These are phyloP conservation scores for Chloroceryle inda DNA, from an alignment of 2,797 vertebrate species.

Conservation along the genomic window DNA sequence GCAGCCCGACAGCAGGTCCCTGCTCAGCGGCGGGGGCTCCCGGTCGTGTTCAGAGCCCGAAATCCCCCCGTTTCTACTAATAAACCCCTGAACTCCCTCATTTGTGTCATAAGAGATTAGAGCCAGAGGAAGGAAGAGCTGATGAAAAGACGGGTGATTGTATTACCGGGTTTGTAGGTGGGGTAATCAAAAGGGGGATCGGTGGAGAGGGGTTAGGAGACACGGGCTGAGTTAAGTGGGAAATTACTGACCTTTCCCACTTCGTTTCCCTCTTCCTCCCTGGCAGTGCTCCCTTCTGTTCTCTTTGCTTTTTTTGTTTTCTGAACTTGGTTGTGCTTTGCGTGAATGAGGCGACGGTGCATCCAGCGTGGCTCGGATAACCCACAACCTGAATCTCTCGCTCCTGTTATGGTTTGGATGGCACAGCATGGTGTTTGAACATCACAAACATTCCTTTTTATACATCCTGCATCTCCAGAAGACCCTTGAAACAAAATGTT, in stretches of 20 bases:
- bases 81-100: neutral
- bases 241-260: neutral
- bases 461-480: neutral
- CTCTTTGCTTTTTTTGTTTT: neutral
- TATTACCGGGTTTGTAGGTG: neutral
- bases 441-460: neutral
- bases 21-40: neutral
- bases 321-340: neutral
- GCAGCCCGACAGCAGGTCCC: constrained; percentile 56
- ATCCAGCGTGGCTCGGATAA: rapidly evolving
- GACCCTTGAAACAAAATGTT: neutral
- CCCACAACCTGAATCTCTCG: neutral
- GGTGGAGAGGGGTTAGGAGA: neutral
- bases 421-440: rapidly evolving
- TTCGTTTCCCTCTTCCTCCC: neutral
- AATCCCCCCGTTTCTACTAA: neutral
- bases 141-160: neutral
- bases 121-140: constrained; percentile 19
- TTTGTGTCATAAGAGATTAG: neutral
- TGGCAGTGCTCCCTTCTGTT: neutral
- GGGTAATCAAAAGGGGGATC: neutral
- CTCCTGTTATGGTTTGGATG: neutral
- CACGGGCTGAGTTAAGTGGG: neutral
- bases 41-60: neutral
- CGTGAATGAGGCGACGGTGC: rapidly evolving